Evolutionary conservation across 2,888 invertebrate species (phyloP).

Genomic region (Teinopalpus imperialis): DNA sequence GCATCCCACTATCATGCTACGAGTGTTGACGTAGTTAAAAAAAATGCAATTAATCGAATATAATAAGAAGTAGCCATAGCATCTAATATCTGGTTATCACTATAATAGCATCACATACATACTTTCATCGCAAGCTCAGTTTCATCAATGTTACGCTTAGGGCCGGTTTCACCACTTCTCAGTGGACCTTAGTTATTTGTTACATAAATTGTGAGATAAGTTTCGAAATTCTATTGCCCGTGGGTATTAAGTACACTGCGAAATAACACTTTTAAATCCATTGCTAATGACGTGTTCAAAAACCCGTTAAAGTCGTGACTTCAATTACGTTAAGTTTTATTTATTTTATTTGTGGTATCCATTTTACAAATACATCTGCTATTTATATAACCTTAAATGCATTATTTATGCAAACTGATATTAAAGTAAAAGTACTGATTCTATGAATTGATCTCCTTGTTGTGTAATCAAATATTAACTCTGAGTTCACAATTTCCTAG

Average conservation of each 20-base stretch:
- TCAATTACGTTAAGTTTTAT: background rate
- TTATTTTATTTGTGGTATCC: background rate
- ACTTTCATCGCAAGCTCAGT: slow-evolving; percentile 31
- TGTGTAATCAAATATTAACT: no score
- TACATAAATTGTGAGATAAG: slow-evolving; percentile 21
- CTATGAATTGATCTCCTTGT: no score
- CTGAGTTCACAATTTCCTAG: slow-evolving; percentile 39
- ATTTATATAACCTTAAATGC: no score
- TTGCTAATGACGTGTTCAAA: background rate
- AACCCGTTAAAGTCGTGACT: background rate
- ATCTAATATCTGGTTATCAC: slow-evolving; percentile 4
- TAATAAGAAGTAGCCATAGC: slow-evolving; percentile 3
- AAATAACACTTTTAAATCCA: slow-evolving; percentile 7
- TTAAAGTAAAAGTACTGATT: no score
- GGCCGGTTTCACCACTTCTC: slow-evolving; percentile 27
- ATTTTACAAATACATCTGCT: no score
- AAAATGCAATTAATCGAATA: background rate
- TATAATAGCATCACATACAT: slow-evolving; percentile 28
- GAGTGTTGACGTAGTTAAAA: no score
- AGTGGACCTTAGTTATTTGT: slow-evolving; percentile 25
- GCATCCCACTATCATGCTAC: no score
- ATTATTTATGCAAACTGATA: no score
- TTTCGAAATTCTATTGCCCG: slow-evolving; percentile 18
- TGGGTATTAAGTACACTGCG: background rate
- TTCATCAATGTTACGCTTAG: slow-evolving; percentile 36